phyloP scores from a whole-genome alignment of 2,113 vertebrate species.

The Hippopotamus amphibius region DNA sequence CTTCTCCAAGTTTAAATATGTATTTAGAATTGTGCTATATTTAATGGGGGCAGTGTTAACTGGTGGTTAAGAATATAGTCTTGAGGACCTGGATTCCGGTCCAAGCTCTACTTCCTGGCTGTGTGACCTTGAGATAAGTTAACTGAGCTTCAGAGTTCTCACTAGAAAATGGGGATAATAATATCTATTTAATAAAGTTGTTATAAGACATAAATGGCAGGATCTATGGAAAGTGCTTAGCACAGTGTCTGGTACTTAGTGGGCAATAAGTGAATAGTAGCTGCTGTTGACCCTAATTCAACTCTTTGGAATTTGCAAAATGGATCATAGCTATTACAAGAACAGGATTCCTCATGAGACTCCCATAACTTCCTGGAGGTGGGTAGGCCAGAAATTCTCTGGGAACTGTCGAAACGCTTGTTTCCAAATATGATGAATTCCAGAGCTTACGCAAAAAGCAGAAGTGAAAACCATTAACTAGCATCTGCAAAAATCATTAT shows the following conservation, averaged over 20 bases:
- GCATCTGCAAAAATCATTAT: slow-evolving; percentile 68
- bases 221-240: not conserved
- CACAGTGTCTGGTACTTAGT: not conserved
- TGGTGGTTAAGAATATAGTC: not conserved
- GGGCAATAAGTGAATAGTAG: not conserved
- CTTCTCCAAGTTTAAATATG: not conserved
- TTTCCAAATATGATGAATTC: slow-evolving; percentile 69
- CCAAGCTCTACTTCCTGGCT: not conserved
- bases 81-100: slow-evolving; percentile 21
- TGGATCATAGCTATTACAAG: slow-evolving; percentile 37
- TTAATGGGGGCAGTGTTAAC: not conserved
- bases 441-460: slow-evolving; percentile 66
- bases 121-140: not conserved
- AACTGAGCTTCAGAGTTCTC: not conserved
- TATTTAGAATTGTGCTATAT: not conserved
- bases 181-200: not conserved
- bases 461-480: slow-evolving; percentile 73
- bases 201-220: not conserved
- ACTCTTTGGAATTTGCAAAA: slow-evolving; percentile 52
- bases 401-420: slow-evolving; percentile 65
- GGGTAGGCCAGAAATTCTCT: slow-evolving; percentile 70
- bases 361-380: slow-evolving; percentile 68
- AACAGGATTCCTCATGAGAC: slow-evolving; percentile 72
- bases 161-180: not conserved
- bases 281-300: slow-evolving; percentile 64